Evolutionary conservation across 2,888 invertebrate genomes (phyloP).

Genomic region (Epistrophe grossulariae): DNA sequence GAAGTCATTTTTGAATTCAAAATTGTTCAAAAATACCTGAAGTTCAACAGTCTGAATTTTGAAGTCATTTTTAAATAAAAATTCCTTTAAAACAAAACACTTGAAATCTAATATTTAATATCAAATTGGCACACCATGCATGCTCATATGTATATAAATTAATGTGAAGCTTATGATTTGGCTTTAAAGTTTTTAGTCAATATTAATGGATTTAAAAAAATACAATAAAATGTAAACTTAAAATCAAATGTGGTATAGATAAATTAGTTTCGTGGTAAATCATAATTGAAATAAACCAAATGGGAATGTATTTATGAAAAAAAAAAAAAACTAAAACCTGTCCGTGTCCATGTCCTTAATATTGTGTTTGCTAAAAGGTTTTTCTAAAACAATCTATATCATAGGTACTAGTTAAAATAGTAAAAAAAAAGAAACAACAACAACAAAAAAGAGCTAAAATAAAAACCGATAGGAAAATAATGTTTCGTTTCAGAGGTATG

Average conservation of each 20-base stretch:
- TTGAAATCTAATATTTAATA: no score
- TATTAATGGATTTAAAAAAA: no score
- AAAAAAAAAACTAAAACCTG: not conserved
- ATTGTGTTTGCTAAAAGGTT: slow-evolving; percentile 5
- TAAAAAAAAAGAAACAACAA: not conserved
- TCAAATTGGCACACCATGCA: no score
- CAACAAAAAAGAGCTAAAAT: not conserved
- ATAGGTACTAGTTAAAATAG: not conserved
- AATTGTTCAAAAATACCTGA: no score
- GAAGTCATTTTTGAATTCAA: no score
- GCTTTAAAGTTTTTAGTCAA: no score
- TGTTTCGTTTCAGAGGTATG: not conserved
- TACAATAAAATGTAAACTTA: no score
- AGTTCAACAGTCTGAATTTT: no score
- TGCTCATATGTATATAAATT: no score
- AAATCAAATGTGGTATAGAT: not conserved
- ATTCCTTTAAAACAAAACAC: no score
- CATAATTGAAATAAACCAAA: not conserved
- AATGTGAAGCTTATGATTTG: no score
- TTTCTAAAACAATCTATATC: not conserved
- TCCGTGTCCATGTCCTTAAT: not conserved
- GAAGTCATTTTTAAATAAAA: no score
- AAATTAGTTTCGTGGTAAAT: not conserved
- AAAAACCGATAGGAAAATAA: not conserved
- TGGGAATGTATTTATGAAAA: not conserved